Evolutionary conservation across 2,888 invertebrate genomes (phyloP).

Genomic region (Allophyes oxyacanthae): DNA sequence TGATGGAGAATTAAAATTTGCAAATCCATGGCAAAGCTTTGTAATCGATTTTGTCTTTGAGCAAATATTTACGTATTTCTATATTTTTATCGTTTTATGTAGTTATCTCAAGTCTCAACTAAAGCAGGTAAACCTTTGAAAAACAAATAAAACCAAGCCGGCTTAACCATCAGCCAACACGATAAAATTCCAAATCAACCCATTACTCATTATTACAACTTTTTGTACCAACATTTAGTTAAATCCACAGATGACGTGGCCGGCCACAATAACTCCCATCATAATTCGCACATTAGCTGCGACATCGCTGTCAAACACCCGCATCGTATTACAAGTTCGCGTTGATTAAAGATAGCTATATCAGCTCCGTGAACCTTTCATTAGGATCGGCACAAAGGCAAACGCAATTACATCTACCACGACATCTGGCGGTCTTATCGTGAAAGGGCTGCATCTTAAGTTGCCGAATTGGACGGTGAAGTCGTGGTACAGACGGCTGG

Average conservation of each 20-base stretch:
- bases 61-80: no score
- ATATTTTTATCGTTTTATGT: no score
- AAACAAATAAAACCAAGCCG: no score
- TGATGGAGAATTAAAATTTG: no score
- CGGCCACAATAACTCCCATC: conserved; percentile 18
- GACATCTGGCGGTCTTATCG: conserved; percentile 86
- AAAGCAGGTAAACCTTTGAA: no score
- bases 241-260: conserved; percentile 1
- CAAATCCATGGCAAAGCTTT: no score
- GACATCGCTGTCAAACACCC: conserved; percentile 70
- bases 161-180: no score
- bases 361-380: conserved; percentile 87
- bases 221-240: conserved; percentile 21
- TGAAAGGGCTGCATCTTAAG: conserved; percentile 84
- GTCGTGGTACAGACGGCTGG: conserved; percentile 38
- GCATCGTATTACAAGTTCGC: conserved; percentile 82
- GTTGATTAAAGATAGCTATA: conserved; percentile 84
- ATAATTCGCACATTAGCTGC: conserved; percentile 30
- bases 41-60: no score
- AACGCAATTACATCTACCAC: conserved; percentile 82
- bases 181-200: conserved; percentile 3
- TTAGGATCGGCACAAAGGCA: conserved; percentile 84
- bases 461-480: conserved; percentile 58
- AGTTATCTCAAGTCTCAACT: no score
- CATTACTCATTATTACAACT: conserved; percentile 23